Percentiles rank a stretch among this genome's conserved stretches.
These are phyloP conservation scores for Meandrusa payeni DNA, from an alignment of 2,888 invertebrate species.

Conservation along the genomic window DNA sequence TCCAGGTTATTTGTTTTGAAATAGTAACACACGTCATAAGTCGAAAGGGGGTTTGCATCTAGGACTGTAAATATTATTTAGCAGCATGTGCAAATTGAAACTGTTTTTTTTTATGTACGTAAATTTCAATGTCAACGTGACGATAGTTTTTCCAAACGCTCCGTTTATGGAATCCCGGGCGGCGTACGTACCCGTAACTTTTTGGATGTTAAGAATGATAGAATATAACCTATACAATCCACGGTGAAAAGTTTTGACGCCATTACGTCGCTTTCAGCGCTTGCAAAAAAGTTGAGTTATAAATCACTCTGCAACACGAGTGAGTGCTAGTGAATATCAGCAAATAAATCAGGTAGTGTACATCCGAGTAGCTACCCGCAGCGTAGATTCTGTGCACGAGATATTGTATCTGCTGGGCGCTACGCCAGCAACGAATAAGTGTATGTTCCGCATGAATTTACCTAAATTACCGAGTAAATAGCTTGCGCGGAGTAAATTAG, in stretches of 20 bases:
- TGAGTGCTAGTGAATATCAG: constrained; percentile 46
- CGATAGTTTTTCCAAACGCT: too few relatives aligned
- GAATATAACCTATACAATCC: too few relatives aligned
- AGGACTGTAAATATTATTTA: too few relatives aligned
- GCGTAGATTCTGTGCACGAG: constrained; percentile 21
- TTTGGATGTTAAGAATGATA: too few relatives aligned
- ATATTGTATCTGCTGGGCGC: constrained; percentile 20
- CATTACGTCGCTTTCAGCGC: constrained; percentile 1
- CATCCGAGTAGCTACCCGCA: constrained; percentile 36
- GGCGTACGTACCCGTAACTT: too few relatives aligned
- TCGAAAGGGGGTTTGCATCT: too few relatives aligned
- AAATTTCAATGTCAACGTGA: too few relatives aligned
- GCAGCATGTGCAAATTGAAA: too few relatives aligned
- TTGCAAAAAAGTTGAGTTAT: constrained; percentile 31
- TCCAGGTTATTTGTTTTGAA: too few relatives aligned
- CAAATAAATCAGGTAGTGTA: constrained; percentile 54
- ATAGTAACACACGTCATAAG: too few relatives aligned
- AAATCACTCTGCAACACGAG: constrained; percentile 18
- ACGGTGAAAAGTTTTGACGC: not conserved
- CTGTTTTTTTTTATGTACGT: too few relatives aligned
- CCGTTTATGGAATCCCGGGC: too few relatives aligned
- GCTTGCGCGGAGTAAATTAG: not conserved
- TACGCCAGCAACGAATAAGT: constrained; percentile 13
- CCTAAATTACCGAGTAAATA: constrained; percentile 14
- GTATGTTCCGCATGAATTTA: constrained; percentile 7